These are phyloP conservation scores for Nymphicus hollandicus DNA, from an alignment of 2,113 vertebrate genomes.

Conservation along the genomic window DNA sequence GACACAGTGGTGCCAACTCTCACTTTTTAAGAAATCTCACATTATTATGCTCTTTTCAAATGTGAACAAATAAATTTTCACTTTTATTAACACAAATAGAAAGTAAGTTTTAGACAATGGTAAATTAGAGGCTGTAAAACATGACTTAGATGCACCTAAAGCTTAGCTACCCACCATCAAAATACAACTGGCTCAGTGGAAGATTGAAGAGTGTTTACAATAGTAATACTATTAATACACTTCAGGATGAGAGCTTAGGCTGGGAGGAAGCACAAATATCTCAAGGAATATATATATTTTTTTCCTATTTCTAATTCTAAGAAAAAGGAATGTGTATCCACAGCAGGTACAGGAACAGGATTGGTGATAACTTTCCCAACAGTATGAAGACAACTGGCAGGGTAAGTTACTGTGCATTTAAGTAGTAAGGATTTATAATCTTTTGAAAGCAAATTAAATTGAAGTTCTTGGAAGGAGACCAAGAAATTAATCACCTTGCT, in stretches of 20 bases:
- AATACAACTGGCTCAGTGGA: not conserved
- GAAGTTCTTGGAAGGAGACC: not conserved
- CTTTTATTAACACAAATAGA: not conserved
- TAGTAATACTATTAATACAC: not conserved
- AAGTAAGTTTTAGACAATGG: not conserved
- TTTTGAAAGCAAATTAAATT: not conserved
- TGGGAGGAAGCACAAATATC: not conserved
- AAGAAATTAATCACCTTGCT: not conserved
- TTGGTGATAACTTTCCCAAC: not conserved
- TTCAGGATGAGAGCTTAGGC: not conserved
- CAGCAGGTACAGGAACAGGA: not conserved
- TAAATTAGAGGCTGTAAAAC: not conserved
- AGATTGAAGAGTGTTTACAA: not conserved
- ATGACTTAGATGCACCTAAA: not conserved
- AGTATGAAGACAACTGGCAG: not conserved
- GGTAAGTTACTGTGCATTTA: not conserved
- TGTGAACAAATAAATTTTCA: not conserved
- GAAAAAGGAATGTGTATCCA: not conserved
- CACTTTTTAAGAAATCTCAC: not conserved
- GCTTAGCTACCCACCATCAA: not conserved
- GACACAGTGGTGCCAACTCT: not conserved
- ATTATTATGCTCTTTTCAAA: not conserved
- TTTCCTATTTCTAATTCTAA: not conserved
- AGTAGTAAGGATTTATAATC: not conserved
- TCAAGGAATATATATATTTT: not conserved